phyloP scores from a whole-genome alignment of 2,113 vertebrate genomes.

The Tachuris rubrigastra region DNA sequence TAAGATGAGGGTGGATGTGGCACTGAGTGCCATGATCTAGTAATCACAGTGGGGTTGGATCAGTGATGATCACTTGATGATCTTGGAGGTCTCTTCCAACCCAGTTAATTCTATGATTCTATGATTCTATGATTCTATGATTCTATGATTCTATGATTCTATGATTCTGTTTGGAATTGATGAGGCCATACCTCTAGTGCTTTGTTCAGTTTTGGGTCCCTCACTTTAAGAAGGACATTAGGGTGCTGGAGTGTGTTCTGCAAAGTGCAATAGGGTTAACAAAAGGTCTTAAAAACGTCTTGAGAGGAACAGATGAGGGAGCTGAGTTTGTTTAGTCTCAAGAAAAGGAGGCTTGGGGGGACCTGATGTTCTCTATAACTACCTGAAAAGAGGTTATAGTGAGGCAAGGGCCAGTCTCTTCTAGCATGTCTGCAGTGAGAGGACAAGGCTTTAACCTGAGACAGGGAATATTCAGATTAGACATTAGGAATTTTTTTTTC shows the following conservation, averaged over 20 bases:
- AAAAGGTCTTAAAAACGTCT: not conserved
- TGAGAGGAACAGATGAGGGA: not conserved
- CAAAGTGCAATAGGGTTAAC: accelerated
- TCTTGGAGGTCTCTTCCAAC: no score
- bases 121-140: no score
- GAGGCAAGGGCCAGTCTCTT: not conserved
- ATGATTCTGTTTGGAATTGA: accelerated
- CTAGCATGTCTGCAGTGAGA: not conserved
- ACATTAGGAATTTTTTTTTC: not conserved
- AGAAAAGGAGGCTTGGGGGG: not conserved
- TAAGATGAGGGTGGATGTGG: no score
- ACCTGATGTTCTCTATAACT: not conserved
- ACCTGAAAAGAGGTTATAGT: not conserved
- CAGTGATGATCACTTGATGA: no score
- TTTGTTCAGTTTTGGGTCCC: no score
- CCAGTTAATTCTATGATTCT: no score
- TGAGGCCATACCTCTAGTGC: not conserved
- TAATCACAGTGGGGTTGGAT: no score
- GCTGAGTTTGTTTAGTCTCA: not conserved
- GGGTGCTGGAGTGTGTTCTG: not conserved
- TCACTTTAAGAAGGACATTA: not conserved
- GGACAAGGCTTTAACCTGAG: not conserved
- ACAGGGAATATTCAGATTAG: not conserved
- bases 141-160: no score
- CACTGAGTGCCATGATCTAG: no score